Conservation (phyloP, 2,888 invertebrate species). For the Drosophila kokeensis region DNA sequence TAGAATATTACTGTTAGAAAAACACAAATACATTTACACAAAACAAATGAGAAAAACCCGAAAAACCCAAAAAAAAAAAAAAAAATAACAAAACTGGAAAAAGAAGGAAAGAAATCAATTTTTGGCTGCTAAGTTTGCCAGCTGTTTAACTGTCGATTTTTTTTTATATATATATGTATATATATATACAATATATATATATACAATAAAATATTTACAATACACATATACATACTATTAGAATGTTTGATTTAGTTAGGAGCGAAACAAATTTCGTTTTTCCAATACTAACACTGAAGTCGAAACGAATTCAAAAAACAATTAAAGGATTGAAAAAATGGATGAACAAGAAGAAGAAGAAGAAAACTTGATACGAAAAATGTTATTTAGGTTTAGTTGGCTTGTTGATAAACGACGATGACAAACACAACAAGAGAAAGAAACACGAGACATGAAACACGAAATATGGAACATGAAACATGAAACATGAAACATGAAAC, state of each 20-base stretch:
- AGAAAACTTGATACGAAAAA: conserved; percentile 28
- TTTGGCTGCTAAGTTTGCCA: conserved; percentile 52
- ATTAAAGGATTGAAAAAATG: not conserved
- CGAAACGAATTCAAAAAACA: conserved; percentile 10
- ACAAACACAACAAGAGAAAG: conserved; percentile 22
- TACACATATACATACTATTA: conserved; percentile 11
- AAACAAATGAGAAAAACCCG: conserved; percentile 11
- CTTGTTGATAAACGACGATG: conserved; percentile 31
- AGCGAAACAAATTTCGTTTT: conserved; percentile 2
- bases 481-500: no score
- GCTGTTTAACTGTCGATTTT: conserved; percentile 84
- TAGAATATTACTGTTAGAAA: conserved; percentile 14
- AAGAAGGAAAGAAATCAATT: conserved; percentile 8
- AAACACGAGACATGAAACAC: not conserved
- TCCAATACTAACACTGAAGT: conserved; percentile 24
- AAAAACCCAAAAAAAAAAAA: conserved; percentile 1
- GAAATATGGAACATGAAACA: not conserved
- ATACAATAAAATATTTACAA: conserved; percentile 15
- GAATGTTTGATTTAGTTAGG: conserved; percentile 13
- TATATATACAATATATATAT: conserved; percentile 15
- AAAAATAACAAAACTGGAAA: conserved; percentile 1
- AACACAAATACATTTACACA: conserved; percentile 12
- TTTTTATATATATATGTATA: conserved; percentile 50
- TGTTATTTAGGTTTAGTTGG: conserved; percentile 74
- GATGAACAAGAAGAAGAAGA: conserved; percentile 1